Evolutionary conservation across 2,888 invertebrate species (phyloP).

Genomic region (Beris chalybata): DNA sequence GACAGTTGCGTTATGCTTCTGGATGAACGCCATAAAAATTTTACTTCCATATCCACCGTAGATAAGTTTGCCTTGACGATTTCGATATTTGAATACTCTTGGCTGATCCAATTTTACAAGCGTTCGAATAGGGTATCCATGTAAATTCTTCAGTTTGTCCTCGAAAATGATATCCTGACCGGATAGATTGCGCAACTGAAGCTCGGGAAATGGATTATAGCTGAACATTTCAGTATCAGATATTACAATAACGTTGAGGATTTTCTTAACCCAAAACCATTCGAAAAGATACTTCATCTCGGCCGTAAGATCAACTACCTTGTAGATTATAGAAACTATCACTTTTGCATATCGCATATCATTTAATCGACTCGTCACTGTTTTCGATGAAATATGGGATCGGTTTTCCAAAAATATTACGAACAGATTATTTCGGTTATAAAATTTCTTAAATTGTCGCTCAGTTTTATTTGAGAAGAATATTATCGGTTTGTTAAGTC

Average conservation of each 20-base stretch:
- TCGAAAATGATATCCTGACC: background rate
- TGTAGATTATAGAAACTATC: too few relatives aligned
- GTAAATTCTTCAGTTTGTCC: background rate
- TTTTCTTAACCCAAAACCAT: conserved; percentile 5
- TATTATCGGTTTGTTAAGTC: too few relatives aligned
- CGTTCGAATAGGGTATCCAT: conserved; percentile 4
- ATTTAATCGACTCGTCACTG: too few relatives aligned
- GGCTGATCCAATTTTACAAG: conserved; percentile 11
- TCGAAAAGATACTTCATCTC: background rate
- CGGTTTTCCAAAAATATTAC: too few relatives aligned
- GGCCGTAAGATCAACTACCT: too few relatives aligned
- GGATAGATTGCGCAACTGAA: background rate
- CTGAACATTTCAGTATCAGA: background rate
- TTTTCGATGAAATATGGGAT: too few relatives aligned
- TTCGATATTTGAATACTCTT: conserved; percentile 3
- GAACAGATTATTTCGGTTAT: too few relatives aligned
- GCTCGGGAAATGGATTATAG: conserved; percentile 2
- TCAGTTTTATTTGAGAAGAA: too few relatives aligned
- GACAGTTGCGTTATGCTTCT: background rate
- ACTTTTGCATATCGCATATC: too few relatives aligned
- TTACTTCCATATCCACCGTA: background rate
- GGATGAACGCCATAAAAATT: conserved; percentile 4
- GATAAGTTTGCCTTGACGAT: conserved; percentile 1
- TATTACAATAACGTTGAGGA: background rate
- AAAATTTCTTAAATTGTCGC: too few relatives aligned